A percentile compares a stretch with the other conserved stretches of the same genome.
These are phyloP conservation scores for Nylanderia fulva DNA, from an alignment of 1,140 invertebrate genomes.

Conservation along the genomic window DNA sequence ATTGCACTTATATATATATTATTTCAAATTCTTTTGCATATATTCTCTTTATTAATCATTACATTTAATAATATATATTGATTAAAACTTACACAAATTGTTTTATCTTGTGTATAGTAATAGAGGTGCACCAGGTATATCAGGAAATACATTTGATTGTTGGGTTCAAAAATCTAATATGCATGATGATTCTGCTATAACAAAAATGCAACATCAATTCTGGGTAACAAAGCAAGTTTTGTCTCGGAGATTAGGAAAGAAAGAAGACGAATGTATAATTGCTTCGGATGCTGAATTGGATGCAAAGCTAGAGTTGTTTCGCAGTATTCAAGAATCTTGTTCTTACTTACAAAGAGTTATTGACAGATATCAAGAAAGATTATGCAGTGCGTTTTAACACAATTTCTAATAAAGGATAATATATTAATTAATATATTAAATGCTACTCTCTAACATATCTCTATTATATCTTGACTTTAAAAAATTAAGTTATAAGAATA, in stretches of 20 bases:
- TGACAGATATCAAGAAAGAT: conserved; percentile 97
- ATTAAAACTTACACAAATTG: neutral
- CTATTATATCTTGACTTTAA: neutral
- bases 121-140: conserved; percentile 72
- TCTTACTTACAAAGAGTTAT: conserved; percentile 95
- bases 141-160: conserved; percentile 77
- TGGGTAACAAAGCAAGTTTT: conserved; percentile 99
- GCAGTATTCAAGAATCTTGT: conserved; percentile 97
- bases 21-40: neutral
- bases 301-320: conserved; percentile 98
- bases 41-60: neutral
- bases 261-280: conserved; percentile 98
- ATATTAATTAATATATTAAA: neutral
- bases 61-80: neutral
- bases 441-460: neutral
- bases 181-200: conserved; percentile 83
- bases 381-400: conserved; percentile 90
- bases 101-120: conserved; percentile 67
- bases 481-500: neutral
- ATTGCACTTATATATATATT: neutral
- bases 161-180: conserved; percentile 78
- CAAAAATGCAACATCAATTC: conserved; percentile 97
- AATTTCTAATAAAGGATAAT: conserved; percentile 27
- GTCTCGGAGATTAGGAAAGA: conserved; percentile 97
- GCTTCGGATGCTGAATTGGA: conserved; percentile 98